These are phyloP conservation scores for Drosophila varians DNA, from an alignment of 1,140 invertebrate genomes.

Conservation along the genomic window DNA sequence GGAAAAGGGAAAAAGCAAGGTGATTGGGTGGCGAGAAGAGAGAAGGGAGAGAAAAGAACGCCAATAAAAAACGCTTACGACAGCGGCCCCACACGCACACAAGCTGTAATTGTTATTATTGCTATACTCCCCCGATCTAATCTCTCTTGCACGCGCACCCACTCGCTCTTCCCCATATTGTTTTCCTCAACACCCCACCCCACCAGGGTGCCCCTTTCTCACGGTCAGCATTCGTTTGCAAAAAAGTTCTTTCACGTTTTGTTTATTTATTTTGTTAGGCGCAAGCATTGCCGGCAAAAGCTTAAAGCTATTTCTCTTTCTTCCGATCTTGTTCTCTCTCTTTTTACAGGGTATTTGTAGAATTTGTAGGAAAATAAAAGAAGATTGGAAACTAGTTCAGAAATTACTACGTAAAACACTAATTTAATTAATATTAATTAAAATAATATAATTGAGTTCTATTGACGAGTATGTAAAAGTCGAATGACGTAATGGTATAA, in stretches of 20 bases:
- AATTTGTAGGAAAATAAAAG: not conserved
- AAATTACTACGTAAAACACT: no score
- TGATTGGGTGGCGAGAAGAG: not conserved
- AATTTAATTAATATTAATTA: not conserved
- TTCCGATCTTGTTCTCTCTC: not conserved
- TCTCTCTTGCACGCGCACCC: constrained; percentile 22
- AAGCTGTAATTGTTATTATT: constrained; percentile 72
- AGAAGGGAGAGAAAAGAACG: not conserved
- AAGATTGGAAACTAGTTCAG: no score
- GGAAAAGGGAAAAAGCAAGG: no score
- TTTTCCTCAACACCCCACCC: not conserved
- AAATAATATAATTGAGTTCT: no score
- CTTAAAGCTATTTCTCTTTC: constrained; percentile 34
- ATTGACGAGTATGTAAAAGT: not conserved
- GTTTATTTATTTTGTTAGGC: constrained; percentile 80
- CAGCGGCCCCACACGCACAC: constrained; percentile 45
- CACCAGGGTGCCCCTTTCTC: constrained; percentile 28
- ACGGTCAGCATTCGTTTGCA: constrained; percentile 57
- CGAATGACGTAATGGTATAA: not conserved
- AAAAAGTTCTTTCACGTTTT: constrained; percentile 81
- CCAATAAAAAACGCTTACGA: constrained; percentile 77
- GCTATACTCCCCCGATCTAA: constrained; percentile 35
- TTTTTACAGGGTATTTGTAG: not conserved
- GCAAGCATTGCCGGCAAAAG: constrained; percentile 41
- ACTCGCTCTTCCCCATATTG: constrained; percentile 1